Conservation (phyloP, 2,113 vertebrate species). For the Caracal caracal region DNA sequence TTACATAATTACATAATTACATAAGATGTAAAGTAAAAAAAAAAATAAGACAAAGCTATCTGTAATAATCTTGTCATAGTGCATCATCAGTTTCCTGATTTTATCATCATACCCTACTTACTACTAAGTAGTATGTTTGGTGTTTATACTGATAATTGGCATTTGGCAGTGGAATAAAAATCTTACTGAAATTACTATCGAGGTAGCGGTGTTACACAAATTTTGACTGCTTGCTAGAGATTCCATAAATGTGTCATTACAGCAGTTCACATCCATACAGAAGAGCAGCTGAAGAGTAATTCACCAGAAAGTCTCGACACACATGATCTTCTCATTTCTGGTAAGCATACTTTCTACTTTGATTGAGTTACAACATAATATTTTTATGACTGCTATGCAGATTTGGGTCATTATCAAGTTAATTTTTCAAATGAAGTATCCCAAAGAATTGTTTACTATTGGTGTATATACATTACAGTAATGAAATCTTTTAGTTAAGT, state of each 20-base stretch:
- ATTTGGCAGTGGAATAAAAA: not conserved
- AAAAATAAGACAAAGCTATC: not conserved
- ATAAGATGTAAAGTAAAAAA: not conserved
- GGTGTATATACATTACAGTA: not conserved
- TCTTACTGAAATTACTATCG: not conserved
- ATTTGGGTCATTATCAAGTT: not conserved
- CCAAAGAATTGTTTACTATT: not conserved
- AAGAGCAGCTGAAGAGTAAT: not conserved
- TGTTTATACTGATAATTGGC: not conserved
- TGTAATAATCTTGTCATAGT: not conserved
- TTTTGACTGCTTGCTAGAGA: not conserved
- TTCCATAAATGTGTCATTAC: conserved; percentile 1
- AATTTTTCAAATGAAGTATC: not conserved
- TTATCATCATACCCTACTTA: not conserved
- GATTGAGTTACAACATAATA: accelerated
- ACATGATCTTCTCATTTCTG: not conserved
- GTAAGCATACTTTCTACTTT: not conserved
- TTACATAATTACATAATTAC: not conserved
- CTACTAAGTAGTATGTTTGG: not conserved
- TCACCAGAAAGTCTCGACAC: not conserved
- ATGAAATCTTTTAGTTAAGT: not conserved
- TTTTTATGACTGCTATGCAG: not conserved
- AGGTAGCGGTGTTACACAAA: not conserved
- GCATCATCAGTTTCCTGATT: not conserved
- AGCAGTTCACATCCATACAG: not conserved